A percentile compares a stretch with the other conserved stretches of the same genome.
Evolutionary conservation across 2,113 vertebrate species (phyloP).

Genomic region (Eudyptes chrysolophus): DNA sequence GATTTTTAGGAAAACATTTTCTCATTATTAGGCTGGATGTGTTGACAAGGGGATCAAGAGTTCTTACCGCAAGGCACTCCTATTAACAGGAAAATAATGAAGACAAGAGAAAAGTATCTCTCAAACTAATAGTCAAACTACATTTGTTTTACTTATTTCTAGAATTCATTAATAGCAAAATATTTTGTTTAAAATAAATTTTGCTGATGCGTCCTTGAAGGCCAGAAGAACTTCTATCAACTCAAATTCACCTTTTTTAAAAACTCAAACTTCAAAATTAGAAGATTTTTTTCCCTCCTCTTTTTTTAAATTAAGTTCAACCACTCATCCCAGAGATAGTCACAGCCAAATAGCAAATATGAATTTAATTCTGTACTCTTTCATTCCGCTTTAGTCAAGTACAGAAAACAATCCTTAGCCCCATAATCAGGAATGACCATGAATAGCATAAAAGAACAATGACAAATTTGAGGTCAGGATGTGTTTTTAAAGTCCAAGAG

Average conservation of each 20-base stretch:
- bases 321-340: accelerated
- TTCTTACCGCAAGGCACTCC: slow-evolving; percentile 95
- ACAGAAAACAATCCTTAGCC: neutral
- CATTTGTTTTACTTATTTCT: neutral
- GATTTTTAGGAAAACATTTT: slow-evolving; percentile 99
- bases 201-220: neutral
- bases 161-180: neutral
- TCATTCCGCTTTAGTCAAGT: neutral
- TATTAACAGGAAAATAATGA: slow-evolving; percentile 60
- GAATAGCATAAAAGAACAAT: neutral
- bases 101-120: neutral
- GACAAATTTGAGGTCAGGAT: neutral
- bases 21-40: slow-evolving; percentile 97
- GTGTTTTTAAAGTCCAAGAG: neutral
- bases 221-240: neutral
- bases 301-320: neutral
- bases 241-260: neutral
- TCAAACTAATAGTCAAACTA: neutral
- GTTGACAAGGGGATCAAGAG: slow-evolving; percentile 94
- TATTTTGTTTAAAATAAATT: neutral
- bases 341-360: neutral
- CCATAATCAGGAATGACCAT: neutral
- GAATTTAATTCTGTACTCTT: neutral
- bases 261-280: neutral
- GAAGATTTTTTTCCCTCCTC: accelerated